Evolutionary conservation across 2,888 invertebrate genomes (phyloP), one percentile per base, ranked within the genome.

Genomic region (Zootermopsis nevadensis): DNA sequence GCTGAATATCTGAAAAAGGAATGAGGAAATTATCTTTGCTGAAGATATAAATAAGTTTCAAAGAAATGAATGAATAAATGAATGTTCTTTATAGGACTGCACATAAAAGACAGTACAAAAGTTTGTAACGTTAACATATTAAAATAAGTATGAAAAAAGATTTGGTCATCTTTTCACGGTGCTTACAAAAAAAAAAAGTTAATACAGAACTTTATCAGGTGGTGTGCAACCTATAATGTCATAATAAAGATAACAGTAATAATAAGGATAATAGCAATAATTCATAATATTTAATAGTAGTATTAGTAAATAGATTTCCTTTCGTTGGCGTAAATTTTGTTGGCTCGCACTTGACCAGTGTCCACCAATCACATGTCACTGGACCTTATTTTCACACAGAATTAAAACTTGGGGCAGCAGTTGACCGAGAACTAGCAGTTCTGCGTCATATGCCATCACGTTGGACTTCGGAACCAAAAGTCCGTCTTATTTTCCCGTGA

Each of bases 401-500:
- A 27, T 79, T 79, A 79, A 79, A 79, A 79, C n/a, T 66, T 66
- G 2, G 35, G 48, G 77, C 67, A 77, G 60, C 42, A 67, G n/a
- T 27, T 38, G 35, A 35, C 38, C 31, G 33, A 27, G 10, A 60
- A 60, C n/a, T 60, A 48, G 48, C 12, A 60, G 6, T 83, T 77
- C 38, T 48, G 33, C 10, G 82, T 79, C 38, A 69, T 79, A 77
- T 12, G 77, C 48, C 42, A 27, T 38, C 77, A 48, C 60, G 35
- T 77, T 66, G 33, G 31, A 55, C 33, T 76, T 38, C 77, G 35
- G 86, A 84, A 84, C 82, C 86, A 87, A 88, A 87, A 86, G 86
- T 85, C 85, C 85, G 86, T 86, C 85, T 84, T 87, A 86, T 87
- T 86, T 85, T 87, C 87, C 87, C 87, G 87, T 88, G 87, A 87